Evolutionary conservation across 2,888 invertebrate species (phyloP).

Genomic region (Cataglyphis altisquamis): DNA sequence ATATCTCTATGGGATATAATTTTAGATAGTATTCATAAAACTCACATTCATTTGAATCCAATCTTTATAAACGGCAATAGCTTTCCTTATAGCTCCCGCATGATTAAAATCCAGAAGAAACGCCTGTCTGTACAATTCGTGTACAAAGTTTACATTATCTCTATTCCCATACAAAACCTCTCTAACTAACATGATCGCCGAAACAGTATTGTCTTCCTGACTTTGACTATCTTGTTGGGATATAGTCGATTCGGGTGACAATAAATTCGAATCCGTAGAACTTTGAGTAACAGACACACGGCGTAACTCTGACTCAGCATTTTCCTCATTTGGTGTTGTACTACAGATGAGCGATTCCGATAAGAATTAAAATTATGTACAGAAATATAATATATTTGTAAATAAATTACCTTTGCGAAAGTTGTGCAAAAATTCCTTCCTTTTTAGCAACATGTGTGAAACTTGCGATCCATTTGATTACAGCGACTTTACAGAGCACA

Average conservation of each 20-base stretch:
- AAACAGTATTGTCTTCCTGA: conserved; percentile 85
- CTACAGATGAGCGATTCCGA: conserved; percentile 67
- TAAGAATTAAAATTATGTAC: neutral
- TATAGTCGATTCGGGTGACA: conserved; percentile 79
- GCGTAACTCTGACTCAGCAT: conserved; percentile 84
- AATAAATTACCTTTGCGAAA: conserved; percentile 80
- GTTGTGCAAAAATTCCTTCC: conserved; percentile 86
- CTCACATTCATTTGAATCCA: conserved; percentile 96
- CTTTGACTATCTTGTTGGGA: conserved; percentile 78
- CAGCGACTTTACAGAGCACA: conserved; percentile 92
- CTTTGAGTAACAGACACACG: conserved; percentile 85
- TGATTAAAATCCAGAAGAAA: conserved; percentile 96
- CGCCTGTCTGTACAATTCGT: conserved; percentile 97
- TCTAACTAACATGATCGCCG: conserved; percentile 91
- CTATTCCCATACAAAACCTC: conserved; percentile 95
- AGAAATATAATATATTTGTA: conserved; percentile 59
- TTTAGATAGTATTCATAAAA: conserved; percentile 55
- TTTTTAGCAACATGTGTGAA: conserved; percentile 93
- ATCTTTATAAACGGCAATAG: conserved; percentile 97
- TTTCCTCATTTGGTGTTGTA: conserved; percentile 85
- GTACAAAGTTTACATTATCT: conserved; percentile 97
- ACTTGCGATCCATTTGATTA: conserved; percentile 96
- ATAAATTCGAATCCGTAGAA: conserved; percentile 80
- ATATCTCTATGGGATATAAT: neutral
- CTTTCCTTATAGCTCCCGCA: conserved; percentile 94